Conservation (phyloP, 2,797 vertebrate genomes). For the Arrhamphus sclerolepis region DNA sequence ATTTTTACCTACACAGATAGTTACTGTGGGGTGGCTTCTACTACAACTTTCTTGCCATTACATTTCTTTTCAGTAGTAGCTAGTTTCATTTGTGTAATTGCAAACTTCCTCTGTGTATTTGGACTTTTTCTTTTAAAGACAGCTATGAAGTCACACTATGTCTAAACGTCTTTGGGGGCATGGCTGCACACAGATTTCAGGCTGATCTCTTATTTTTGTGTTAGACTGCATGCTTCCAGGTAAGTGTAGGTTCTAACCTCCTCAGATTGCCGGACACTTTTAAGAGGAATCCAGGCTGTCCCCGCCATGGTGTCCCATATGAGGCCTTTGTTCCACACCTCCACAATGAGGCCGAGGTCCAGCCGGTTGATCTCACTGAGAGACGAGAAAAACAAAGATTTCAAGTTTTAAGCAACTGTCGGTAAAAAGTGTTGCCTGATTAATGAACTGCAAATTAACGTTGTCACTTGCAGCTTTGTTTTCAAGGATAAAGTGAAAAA, state of each 20-base stretch:
- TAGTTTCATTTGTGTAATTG: too few species aligned
- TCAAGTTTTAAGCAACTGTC: constrained; percentile 6
- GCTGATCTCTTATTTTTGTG: neutral
- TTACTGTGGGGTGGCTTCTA: too few species aligned
- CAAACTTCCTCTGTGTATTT: too few species aligned
- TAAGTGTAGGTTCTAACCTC: constrained; percentile 81
- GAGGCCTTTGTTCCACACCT: constrained; percentile 99
- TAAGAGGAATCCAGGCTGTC: constrained; percentile 92
- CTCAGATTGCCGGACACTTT: constrained; percentile 90
- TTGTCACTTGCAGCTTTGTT: too few species aligned
- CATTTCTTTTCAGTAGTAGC: too few species aligned
- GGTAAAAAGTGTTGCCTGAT: neutral
- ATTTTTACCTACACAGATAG: neutral
- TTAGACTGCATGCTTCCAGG: neutral
- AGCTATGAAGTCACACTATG: too few species aligned
- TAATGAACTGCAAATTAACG: neutral
- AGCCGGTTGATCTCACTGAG: constrained; percentile 93
- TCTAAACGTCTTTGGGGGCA: too few species aligned
- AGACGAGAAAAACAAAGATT: constrained; percentile 2
- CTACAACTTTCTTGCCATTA: too few species aligned
- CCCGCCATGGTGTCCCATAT: constrained; percentile 99
- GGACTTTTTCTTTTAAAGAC: too few species aligned
- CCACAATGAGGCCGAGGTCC: constrained; percentile 95
- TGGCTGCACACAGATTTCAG: too few species aligned
- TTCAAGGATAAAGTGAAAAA: neutral